Base-by-base conservation (phyloP, 2,113 vertebrate genomes). In the Irena cyanogastra region DNA sequence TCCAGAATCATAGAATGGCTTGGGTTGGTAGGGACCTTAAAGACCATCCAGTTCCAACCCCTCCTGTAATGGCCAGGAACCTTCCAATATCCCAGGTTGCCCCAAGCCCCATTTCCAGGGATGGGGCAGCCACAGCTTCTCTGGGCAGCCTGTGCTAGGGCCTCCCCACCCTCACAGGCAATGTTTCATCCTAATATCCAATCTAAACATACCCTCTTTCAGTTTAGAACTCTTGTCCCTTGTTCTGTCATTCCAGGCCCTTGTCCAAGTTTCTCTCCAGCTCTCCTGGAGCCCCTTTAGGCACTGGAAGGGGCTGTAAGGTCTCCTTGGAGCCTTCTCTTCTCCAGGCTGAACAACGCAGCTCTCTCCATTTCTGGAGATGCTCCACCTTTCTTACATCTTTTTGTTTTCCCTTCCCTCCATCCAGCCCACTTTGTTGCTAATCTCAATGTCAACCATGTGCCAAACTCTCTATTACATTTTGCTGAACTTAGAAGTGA, bases 401-500 rank as follows among this genome's bases (percentile, higher is more conserved):
- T 87, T 86, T 92, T 30, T 14, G 26, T 78, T 90, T 88, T 71
- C 9, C 20, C 66, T 85, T 90, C 47, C 39, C 37, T 93, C 35
- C 56, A n/a, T 49, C 70, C 63, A 23, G 70, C 87, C 75, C 82
- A 75, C 63, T 94, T 64, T n/a, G 60, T 89, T 59, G 37, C 64
- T 83, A 60, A 77, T 83, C 76, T 82, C 63, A 66, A 63, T 65
- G 89, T 89, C 81, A 68, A 63, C 68, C 53, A 2, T 49, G 44
- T 56, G 66, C 5, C 35, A 85, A 95, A 63, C 56, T 68, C 68
- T 44, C 19, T 47, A 35, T 61, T 94, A 80, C 13, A 3, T 86
- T 70, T 56, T 71, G 85, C 79, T 86, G 94, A 97, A 95, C 95
- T 95, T 87, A 92, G 78, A 96, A 95, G 95, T 79, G 95, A 97